phyloP scores from a whole-genome alignment of 2,797 vertebrate genomes.

The Cynodonichthys magdalenae region DNA sequence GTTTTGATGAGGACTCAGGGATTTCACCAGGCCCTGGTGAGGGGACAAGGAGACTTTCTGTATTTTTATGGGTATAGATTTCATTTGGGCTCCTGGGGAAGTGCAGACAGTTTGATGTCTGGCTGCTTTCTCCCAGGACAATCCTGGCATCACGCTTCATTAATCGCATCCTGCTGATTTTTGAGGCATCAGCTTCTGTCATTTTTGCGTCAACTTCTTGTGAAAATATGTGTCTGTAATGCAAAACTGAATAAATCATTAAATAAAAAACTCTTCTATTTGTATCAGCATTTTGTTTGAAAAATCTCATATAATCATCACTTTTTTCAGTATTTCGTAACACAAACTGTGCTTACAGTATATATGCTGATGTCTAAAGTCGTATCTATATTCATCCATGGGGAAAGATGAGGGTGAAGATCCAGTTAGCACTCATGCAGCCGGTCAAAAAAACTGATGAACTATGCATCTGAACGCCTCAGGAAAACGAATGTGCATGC shows the following conservation, averaged over 20 bases:
- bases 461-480: neutral
- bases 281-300: neutral
- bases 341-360: neutral
- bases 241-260: neutral
- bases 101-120: neutral
- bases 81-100: neutral
- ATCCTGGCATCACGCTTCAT: neutral
- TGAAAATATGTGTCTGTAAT: neutral
- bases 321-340: neutral
- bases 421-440: too few species aligned
- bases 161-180: neutral
- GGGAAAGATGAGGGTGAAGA: neutral
- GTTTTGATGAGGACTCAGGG: neutral
- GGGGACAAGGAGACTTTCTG: neutral
- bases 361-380: neutral
- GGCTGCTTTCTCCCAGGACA: conserved; percentile 1
- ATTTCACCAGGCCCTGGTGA: neutral
- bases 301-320: neutral
- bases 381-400: too few species aligned
- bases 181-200: neutral
- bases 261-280: neutral
- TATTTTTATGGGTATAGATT: neutral
- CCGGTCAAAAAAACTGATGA: neutral
- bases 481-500: neutral
- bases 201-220: neutral